These are phyloP conservation scores for Melinopterus prodromus DNA, from an alignment of 2,888 invertebrate genomes.

Conservation along the genomic window DNA sequence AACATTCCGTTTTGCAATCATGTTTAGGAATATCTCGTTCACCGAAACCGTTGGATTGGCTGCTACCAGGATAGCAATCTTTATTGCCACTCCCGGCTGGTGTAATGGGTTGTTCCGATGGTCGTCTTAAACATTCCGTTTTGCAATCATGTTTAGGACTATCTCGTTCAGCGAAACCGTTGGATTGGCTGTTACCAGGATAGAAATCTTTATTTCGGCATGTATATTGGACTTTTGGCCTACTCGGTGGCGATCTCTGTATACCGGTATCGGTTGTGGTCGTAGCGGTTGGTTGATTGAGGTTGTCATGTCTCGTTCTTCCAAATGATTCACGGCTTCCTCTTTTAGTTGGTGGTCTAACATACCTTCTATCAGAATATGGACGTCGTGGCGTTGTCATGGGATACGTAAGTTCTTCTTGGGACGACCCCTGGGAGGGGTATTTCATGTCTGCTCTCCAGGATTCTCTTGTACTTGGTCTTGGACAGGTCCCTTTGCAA, in stretches of 20 bases:
- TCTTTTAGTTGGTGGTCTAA: background rate
- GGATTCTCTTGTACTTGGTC: background rate
- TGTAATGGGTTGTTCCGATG: too few relatives aligned
- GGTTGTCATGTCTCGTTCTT: background rate
- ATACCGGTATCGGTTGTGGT: background rate
- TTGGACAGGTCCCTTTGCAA: background rate
- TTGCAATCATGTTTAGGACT: too few relatives aligned
- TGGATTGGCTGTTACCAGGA: background rate
- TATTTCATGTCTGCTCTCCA: background rate
- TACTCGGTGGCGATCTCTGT: background rate
- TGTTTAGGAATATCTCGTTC: background rate
- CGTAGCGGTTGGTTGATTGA: background rate
- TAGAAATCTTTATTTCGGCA: background rate
- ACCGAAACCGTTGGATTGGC: background rate
- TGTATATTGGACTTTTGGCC: background rate
- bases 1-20: too few relatives aligned
- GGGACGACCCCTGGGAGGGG: background rate
- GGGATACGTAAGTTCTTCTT: constrained; percentile 18
- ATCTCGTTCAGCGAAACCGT: background rate
- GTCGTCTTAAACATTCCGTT: too few relatives aligned
- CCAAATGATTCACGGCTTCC: background rate
- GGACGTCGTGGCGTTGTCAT: background rate
- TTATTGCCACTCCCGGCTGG: too few relatives aligned
- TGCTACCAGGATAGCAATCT: background rate
- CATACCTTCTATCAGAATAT: background rate